Evolutionary conservation across 2,797 vertebrate genomes (phyloP), one percentile per base, ranked within the genome.

Genomic region (Gymnopithys bicolor): DNA sequence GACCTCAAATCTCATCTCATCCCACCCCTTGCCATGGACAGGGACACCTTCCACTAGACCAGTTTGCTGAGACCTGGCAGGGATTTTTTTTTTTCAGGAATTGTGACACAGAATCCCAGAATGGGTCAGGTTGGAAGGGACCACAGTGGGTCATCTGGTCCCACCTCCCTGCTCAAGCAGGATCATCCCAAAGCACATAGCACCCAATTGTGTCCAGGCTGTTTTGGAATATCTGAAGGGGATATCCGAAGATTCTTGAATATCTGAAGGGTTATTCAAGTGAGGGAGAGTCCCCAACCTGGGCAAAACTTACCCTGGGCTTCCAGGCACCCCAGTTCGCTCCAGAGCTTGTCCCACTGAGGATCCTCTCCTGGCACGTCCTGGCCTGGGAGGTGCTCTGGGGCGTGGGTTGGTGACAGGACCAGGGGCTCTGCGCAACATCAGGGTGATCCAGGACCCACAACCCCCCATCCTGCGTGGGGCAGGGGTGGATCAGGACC

Each of bases 391-490:
- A 45, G 73, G 55, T 90, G 14, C 74, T 77, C 19, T 37, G 58
- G 0, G 1, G 1, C 0, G 5, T 5, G 45, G 18, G 19, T 27
- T 24, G 12, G 14, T 25, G 67, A n/a, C 55, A 70, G 81, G 39
- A 27, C 7, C 0, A 0, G 52, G 37, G 55, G 46, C 30, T 68
- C 27, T 35, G 71, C 2, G 1, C 17, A 71, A 39, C 11, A 5
- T 18, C 27, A 21, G 32, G 45, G 53, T 52, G 64, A 37, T 3
- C 33, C 5, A 6, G 30, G 9, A 33, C 37, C 19, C 4, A 0
- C 17, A 5, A 11, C 27, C 0, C 1, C 67, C 68, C 12, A 0
- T 32, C 73, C 55, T 86, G 32, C 0, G 0, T 1, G 4, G 43
- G 30, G 21, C 39, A 30, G 60, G 21, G 37, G 6, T 52, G 64